Evolutionary conservation across 1,140 invertebrate genomes (phyloP), one percentile per base, ranked within the genome.

Genomic region (Mycetomoellerius zeteki): DNA sequence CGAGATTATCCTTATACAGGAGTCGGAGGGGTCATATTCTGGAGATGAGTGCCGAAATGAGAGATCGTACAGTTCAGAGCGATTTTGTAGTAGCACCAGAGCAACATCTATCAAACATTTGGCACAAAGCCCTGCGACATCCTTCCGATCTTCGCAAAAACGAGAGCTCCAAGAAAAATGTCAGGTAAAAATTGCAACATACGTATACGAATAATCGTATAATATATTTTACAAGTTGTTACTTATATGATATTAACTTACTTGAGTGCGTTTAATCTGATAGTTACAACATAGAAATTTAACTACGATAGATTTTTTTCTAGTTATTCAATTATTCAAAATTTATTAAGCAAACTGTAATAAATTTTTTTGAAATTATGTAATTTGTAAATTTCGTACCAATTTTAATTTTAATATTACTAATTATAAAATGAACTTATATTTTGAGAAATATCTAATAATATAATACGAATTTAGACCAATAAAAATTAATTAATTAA

Each of bases 91-190:
- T 95, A 78, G 88, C 93, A 10, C 91, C 94, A 52, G 94, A 95
- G 69, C 94, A 95, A 56, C 94, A 95, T 60, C 92, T 95, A 21
- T 95, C 95, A 73, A 93, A 95, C 58, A 95, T 95, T 93, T 95
- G 95, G 94, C 95, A 95, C 94, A 95, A 95, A 94, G 94, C 94
- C 75, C 90, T 95, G 87, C 94, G 91, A 93, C 93, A 93, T 90
- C 92, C 94, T 60, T 89, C 58, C 65, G 90, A 92, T 86, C 85
- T 87, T 52, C 75, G 88, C 62, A 88, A 89, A 87, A 86, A 84
- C 62, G 92, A 93, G 62, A 88, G 67, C 8, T 71, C 91, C 24
- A 88, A 69, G 86, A 94, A 92, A 81, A 87, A 87, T n/a, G 92
- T 93, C 82, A 94, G 93, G 95, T 95, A 90, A 87, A 60, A 75